These are phyloP conservation scores for Caenorhabditis sp. DNA, from an alignment of 2,888 invertebrate species.

Conservation along the genomic window DNA sequence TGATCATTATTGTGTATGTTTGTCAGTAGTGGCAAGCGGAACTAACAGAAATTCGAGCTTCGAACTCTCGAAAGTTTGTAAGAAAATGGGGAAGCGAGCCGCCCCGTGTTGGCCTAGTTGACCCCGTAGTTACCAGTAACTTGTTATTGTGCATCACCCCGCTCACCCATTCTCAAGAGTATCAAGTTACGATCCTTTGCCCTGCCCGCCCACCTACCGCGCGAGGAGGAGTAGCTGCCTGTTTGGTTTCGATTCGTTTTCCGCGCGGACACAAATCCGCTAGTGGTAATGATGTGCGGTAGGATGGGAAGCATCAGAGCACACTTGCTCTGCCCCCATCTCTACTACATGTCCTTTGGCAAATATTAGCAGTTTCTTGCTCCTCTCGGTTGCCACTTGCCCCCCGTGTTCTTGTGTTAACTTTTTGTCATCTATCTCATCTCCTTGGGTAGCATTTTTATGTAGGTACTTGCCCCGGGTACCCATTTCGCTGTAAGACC, in stretches of 20 bases:
- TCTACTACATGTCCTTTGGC: conserved; percentile 27
- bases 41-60: conserved; percentile 6
- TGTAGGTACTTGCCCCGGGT: too few relatives aligned
- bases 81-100: background rate
- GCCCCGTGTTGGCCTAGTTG: background rate
- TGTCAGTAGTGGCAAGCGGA: background rate
- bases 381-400: conserved; percentile 11
- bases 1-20: background rate
- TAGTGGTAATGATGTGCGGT: background rate
- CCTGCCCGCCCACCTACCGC: background rate
- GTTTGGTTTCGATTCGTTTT: conserved; percentile 1
- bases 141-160: conserved; percentile 26
- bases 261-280: conserved; percentile 15
- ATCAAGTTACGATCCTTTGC: conserved; percentile 13
- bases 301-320: conserved; percentile 34
- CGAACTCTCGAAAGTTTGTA: conserved; percentile 9
- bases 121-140: conserved; percentile 17
- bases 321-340: too few relatives aligned
- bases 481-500: too few relatives aligned
- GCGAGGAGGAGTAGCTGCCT: background rate
- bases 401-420: conserved; percentile 1
- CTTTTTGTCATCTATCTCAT: conserved; percentile 13
- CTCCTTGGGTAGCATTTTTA: conserved; percentile 15
- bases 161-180: conserved; percentile 11
- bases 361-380: conserved; percentile 21